Percentiles rank a stretch among this genome's conserved stretches.
phyloP scores from a whole-genome alignment of 1,140 invertebrate genomes.

The Temnothorax nylanderi region DNA sequence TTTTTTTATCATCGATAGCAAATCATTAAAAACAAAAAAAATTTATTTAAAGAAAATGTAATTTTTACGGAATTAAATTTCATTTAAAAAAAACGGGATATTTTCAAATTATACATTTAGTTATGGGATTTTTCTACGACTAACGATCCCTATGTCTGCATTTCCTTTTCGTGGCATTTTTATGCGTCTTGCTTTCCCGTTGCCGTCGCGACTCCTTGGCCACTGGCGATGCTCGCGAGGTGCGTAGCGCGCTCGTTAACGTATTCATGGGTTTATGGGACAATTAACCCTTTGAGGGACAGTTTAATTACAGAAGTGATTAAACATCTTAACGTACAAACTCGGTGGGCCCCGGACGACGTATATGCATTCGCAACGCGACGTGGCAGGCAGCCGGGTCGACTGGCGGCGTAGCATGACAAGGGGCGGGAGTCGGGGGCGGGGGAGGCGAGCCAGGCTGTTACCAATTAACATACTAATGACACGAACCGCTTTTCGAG shows the following conservation, averaged over 20 bases:
- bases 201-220: slow-evolving; percentile 69
- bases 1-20: not conserved
- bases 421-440: slow-evolving; percentile 23
- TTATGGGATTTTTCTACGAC: not conserved
- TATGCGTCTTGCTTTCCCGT: slow-evolving; percentile 24
- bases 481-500: slow-evolving; percentile 76
- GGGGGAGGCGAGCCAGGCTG: slow-evolving; percentile 62
- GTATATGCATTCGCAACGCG: slow-evolving; percentile 74
- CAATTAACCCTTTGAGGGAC: slow-evolving; percentile 86
- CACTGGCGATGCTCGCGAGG: slow-evolving; percentile 77
- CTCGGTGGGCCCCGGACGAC: slow-evolving; percentile 72
- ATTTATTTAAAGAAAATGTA: not conserved
- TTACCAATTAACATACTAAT: slow-evolving; percentile 80
- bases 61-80: not conserved
- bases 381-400: slow-evolving; percentile 72
- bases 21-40: not conserved
- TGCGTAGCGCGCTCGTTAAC: slow-evolving; percentile 82
- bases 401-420: slow-evolving; percentile 5
- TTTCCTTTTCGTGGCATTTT: not conserved
- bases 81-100: not conserved
- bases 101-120: not conserved
- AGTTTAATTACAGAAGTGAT: slow-evolving; percentile 86
- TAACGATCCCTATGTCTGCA: not conserved
- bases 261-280: slow-evolving; percentile 85
- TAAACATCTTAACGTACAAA: slow-evolving; percentile 86